These are phyloP conservation scores for Coboldia fuscipes DNA, from an alignment of 1,140 invertebrate species.

Conservation along the genomic window DNA sequence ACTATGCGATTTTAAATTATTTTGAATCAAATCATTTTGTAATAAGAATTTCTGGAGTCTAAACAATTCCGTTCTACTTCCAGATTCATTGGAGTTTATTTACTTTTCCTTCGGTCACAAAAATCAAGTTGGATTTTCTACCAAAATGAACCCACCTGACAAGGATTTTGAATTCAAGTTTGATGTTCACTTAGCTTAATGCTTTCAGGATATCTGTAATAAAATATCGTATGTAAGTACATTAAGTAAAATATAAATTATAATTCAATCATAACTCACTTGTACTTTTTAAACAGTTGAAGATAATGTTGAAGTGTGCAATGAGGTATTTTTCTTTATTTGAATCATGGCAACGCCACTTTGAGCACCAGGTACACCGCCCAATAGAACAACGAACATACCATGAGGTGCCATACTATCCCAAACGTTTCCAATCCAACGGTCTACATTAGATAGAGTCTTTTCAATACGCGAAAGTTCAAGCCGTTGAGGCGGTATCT, in stretches of 20 bases:
- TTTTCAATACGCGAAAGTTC: conserved; percentile 19
- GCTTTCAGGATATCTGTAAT: no score
- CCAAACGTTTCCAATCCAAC: conserved; percentile 37
- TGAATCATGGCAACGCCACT: conserved; percentile 18
- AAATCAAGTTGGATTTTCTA: no score
- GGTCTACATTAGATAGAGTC: conserved; percentile 28
- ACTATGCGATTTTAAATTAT: no score
- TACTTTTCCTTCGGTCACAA: no score
- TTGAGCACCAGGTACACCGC: conserved; percentile 21
- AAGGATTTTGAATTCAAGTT: no score
- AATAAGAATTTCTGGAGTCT: no score
- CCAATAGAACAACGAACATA: conserved; percentile 31
- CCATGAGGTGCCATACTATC: conserved; percentile 26
- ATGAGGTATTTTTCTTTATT: conserved; percentile 9
- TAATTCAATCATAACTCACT: not conserved
- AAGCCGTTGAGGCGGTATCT: conserved; percentile 21
- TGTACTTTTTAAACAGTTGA: not conserved
- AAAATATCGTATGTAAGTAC: no score
- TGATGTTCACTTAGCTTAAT: no score
- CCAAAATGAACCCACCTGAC: no score
- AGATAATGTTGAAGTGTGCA: not conserved
- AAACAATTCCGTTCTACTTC: no score
- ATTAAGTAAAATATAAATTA: not conserved
- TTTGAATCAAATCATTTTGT: no score
- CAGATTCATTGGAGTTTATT: no score